These are phyloP conservation scores for Eilema depressum DNA, from an alignment of 2,888 invertebrate genomes.

Conservation along the genomic window DNA sequence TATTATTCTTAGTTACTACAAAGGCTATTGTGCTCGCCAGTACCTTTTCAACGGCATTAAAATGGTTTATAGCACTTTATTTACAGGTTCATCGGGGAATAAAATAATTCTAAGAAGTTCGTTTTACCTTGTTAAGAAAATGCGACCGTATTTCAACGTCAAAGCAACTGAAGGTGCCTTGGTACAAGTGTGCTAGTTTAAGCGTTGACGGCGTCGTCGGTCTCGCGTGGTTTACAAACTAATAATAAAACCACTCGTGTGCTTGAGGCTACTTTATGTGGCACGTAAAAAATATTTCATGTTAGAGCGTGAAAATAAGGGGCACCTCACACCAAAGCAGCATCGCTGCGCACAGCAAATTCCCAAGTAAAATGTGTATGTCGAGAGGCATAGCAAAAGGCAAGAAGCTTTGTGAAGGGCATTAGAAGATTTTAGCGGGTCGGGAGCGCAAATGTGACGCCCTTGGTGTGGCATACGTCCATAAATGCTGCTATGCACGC, in stretches of 20 bases:
- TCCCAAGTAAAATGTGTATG: no score
- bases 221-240: constrained; percentile 18
- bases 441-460: no score
- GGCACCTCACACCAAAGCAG: no score
- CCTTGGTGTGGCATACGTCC: no score
- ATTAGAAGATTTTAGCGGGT: no score
- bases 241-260: constrained; percentile 17
- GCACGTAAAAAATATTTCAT: constrained; percentile 5
- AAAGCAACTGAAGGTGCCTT: constrained; percentile 6
- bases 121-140: neutral
- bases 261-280: constrained; percentile 6
- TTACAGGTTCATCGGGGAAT: neutral
- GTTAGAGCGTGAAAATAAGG: neutral
- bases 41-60: constrained; percentile 22
- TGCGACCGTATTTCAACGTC: neutral
- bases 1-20: neutral
- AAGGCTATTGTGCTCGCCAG: constrained; percentile 1
- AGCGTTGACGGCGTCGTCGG: neutral
- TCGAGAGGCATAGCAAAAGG: no score
- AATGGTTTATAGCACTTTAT: neutral
- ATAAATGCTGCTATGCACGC: no score
- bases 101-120: neutral
- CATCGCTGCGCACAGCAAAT: no score
- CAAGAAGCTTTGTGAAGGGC: no score
- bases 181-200: constrained; percentile 17